Evolutionary conservation across 2,113 vertebrate genomes (phyloP).

Genomic region (Scomber colias): DNA sequence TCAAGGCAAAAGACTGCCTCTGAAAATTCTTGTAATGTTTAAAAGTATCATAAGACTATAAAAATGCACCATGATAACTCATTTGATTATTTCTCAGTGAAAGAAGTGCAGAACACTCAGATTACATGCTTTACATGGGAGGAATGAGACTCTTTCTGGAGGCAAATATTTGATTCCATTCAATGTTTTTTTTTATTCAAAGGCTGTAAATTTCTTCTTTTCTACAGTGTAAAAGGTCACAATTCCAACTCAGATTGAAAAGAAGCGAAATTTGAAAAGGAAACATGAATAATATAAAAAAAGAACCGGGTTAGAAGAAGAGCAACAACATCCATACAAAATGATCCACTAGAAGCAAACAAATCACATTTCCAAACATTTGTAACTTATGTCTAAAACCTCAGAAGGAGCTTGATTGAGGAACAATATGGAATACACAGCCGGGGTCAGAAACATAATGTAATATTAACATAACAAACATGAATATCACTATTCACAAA

Average conservation of each 20-base stretch:
- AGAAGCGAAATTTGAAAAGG: conserved; percentile 30
- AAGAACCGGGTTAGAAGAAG: conserved; percentile 38
- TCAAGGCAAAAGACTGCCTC: too few species aligned
- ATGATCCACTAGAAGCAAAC: conserved; percentile 38
- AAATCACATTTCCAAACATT: conserved; percentile 39
- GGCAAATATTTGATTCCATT: conserved; percentile 33
- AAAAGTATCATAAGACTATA: too few species aligned
- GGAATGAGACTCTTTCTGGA: not conserved
- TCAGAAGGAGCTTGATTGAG: not conserved
- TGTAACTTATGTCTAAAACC: not conserved
- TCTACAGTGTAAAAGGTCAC: conserved; percentile 85
- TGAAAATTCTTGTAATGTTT: too few species aligned
- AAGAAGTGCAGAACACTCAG: not conserved
- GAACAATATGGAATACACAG: conserved; percentile 18
- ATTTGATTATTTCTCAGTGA: too few species aligned
- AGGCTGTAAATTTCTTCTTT: conserved; percentile 69
- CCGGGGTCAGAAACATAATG: not conserved
- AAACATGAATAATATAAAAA: conserved; percentile 46
- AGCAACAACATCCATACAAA: conserved; percentile 63
- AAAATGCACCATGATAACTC: too few species aligned
- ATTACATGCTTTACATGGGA: not conserved
- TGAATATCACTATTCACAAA: conserved; percentile 60
- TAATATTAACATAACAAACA: conserved; percentile 39
- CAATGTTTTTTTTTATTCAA: conserved; percentile 79
- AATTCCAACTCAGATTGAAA: conserved; percentile 58